These are phyloP conservation scores for Silurus aristotelis DNA, from an alignment of 2,797 vertebrate species.

Conservation along the genomic window DNA sequence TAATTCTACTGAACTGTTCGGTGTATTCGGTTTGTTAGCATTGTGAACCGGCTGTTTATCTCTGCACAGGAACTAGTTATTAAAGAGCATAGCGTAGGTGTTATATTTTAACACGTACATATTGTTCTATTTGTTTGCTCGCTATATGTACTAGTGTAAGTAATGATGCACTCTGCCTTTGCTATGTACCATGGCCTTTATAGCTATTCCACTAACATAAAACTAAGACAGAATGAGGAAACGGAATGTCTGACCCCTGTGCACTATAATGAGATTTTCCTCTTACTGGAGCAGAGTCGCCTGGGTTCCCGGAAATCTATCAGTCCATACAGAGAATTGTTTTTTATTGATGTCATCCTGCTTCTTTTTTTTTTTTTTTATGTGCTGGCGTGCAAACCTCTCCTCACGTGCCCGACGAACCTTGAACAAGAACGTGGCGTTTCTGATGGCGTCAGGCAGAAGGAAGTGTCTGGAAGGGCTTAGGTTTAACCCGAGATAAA, in stretches of 20 bases:
- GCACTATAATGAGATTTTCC: conserved; percentile 53
- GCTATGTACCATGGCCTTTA: background rate
- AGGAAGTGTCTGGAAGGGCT: background rate
- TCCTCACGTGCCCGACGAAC: conserved; percentile 12
- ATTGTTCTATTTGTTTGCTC: background rate
- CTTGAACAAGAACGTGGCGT: conserved; percentile 6
- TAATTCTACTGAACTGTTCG: background rate
- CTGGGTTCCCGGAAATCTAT: conserved; percentile 25
- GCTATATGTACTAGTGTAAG: background rate
- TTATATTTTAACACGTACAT: background rate
- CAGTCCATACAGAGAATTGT: conserved; percentile 30
- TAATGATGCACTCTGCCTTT: background rate
- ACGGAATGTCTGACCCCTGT: background rate
- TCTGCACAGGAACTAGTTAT: no score
- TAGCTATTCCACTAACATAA: conserved; percentile 57
- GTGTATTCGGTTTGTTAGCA: background rate
- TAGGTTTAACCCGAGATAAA: conserved; percentile 1
- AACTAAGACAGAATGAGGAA: background rate
- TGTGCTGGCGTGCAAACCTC: conserved; percentile 11
- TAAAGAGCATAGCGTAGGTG: background rate
- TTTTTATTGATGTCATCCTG: conserved; percentile 33
- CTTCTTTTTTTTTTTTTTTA: background rate
- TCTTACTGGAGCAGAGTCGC: conserved; percentile 26
- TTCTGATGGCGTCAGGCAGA: background rate
- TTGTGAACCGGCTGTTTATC: background rate